Percentiles rank a stretch among this genome's conserved stretches.
phyloP scores from a whole-genome alignment of 2,797 vertebrate genomes.

The Platyrinchus mystaceus region DNA sequence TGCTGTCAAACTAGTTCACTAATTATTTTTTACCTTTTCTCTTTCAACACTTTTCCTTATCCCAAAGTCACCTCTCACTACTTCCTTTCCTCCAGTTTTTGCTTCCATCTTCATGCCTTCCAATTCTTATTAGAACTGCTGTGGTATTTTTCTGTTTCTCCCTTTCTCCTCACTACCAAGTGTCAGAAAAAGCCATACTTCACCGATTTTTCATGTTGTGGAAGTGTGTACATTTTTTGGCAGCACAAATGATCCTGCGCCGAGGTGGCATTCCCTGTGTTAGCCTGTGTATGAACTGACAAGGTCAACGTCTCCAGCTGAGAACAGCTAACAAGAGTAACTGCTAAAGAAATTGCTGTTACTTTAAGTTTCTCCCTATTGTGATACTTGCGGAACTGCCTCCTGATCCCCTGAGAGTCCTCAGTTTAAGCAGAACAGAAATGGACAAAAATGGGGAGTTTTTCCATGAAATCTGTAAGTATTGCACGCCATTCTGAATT shows the following conservation, averaged over 20 bases:
- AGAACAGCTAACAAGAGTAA: neutral
- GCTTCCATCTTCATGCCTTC: neutral
- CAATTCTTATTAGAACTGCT: neutral
- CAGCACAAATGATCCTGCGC: neutral
- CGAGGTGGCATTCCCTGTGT: neutral
- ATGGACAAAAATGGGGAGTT: neutral
- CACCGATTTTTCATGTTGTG: neutral
- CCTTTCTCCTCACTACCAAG: neutral
- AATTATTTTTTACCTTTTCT: neutral
- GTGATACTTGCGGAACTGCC: neutral
- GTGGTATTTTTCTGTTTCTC: neutral
- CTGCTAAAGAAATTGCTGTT: neutral
- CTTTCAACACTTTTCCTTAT: neutral
- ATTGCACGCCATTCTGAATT: neutral
- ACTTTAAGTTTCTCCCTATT: neutral
- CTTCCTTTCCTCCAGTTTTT: neutral
- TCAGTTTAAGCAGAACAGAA: neutral
- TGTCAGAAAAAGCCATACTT: neutral
- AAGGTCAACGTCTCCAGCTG: neutral
- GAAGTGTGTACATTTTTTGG: neutral
- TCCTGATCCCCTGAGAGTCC: neutral
- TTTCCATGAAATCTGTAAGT: neutral
- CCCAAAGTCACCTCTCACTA: neutral
- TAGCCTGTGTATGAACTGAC: neutral
- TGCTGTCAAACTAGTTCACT: neutral